Evolutionary conservation across 2,113 vertebrate species (phyloP).

Genomic region (Tychaedon coryphoeus): DNA sequence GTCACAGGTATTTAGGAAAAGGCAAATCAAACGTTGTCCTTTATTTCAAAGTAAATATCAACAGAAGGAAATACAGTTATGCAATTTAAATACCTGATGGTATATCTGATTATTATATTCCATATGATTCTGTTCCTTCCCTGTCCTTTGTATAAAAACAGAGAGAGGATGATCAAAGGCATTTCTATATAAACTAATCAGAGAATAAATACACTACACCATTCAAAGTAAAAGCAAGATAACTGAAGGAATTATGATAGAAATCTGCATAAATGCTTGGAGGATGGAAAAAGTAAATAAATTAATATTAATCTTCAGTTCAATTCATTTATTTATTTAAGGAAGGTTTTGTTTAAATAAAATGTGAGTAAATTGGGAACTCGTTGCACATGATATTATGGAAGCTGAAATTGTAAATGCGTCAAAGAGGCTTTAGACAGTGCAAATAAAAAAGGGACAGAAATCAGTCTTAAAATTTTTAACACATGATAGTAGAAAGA

Average conservation of each 20-base stretch:
- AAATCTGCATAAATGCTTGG: neutral
- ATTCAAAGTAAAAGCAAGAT: neutral
- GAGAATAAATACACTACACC: neutral
- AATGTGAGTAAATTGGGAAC: neutral
- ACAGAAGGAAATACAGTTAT: neutral
- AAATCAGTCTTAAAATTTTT: neutral
- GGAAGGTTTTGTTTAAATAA: neutral
- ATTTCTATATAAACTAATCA: neutral
- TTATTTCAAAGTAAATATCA: neutral
- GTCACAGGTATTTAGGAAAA: neutral
- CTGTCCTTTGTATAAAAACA: neutral
- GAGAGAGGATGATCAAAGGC: neutral
- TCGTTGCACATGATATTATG: neutral
- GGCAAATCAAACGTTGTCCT: neutral
- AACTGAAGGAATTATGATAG: neutral
- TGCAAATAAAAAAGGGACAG: neutral
- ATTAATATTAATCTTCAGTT: neutral
- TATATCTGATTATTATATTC: neutral
- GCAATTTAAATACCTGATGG: neutral
- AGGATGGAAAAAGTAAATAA: neutral
- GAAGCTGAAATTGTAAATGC: neutral
- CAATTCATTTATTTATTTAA: neutral
- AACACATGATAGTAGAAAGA: neutral
- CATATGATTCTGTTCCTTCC: neutral
- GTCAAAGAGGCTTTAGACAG: neutral